Evolutionary conservation across 2,888 invertebrate species (phyloP), one percentile per base, ranked within the genome.

Genomic region (Patella pellucida): DNA sequence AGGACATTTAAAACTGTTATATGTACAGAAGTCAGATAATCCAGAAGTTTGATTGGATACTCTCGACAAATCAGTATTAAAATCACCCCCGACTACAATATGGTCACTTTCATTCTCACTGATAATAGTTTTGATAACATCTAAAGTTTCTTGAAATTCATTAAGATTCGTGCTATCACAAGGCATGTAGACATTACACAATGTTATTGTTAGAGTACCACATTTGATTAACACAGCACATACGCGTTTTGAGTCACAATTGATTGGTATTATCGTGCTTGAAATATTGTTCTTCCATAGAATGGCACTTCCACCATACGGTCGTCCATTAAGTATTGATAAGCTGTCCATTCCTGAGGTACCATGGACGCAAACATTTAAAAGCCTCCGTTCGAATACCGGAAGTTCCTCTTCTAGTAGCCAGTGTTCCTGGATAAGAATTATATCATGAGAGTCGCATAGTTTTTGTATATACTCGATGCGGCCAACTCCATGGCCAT

Each of bases 301-400:
- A n/a, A 62, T 62, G 11, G 62, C 62, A 62, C 62, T 19, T n/a
- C 62, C 62, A 62, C 62, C 62, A 16, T 62, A 62, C 11, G 62
- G 62, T 62, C 62, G 14, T 16, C 62, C 62, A 62, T n/a, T 16
- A 12, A 62, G 15, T 11, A 62, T 11, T 11, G 15, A 19, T 11
- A n/a, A 19, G 23, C 62, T 62, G 16, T 19, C 16, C 62, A 62
- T 62, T 11, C 62, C 62, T 16, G 62, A 62, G 9, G 12, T 12
- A 11, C 62, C 62, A 62, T 62, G 62, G 16, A 62, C 62, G 23
- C 23, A 19, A 16, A 62, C 23, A 16, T 62, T 62, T 15, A 19
- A 9, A 15, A 62, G n/a, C 11, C 19, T 62, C 3, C n/a, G 11
- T 62, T 15, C n/a, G 19, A 62, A 62, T 62, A 62, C 9, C 9